A percentile compares a stretch with the other conserved stretches of the same genome.
These are phyloP conservation scores for Egretta garzetta DNA, from an alignment of 2,113 vertebrate species.

Conservation along the genomic window DNA sequence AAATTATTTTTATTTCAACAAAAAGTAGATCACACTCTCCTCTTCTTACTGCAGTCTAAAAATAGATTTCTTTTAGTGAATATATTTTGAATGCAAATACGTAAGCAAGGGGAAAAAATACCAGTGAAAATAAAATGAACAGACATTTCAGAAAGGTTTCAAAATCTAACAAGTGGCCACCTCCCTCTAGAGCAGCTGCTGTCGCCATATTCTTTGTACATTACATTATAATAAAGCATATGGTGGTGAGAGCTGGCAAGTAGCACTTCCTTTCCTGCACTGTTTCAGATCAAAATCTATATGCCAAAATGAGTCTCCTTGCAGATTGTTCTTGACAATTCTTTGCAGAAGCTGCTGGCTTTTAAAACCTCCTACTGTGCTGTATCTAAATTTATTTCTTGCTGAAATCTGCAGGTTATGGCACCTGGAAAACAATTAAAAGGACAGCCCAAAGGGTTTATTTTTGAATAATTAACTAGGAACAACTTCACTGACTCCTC, in stretches of 20 bases:
- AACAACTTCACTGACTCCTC: background rate
- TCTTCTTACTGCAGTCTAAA: background rate
- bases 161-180: constrained; percentile 34
- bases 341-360: constrained; percentile 66
- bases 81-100: constrained; percentile 32
- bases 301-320: constrained; percentile 31
- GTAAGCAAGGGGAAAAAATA: background rate
- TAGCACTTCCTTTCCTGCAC: constrained; percentile 74
- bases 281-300: background rate
- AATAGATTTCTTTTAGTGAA: background rate
- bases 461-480: background rate
- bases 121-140: constrained; percentile 10
- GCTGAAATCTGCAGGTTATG: background rate
- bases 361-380: background rate
- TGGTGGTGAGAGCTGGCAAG: constrained; percentile 79
- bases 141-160: constrained; percentile 25
- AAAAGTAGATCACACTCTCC: background rate
- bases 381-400: constrained; percentile 53
- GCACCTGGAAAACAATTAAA: background rate
- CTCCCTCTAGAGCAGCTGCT: constrained; percentile 77
- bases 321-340: constrained; percentile 47
- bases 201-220: constrained; percentile 68
- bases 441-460: background rate
- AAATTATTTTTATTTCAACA: background rate
- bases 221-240: constrained; percentile 69